phyloP scores from a whole-genome alignment of 2,888 invertebrate genomes.

The Deilephila porcellus region DNA sequence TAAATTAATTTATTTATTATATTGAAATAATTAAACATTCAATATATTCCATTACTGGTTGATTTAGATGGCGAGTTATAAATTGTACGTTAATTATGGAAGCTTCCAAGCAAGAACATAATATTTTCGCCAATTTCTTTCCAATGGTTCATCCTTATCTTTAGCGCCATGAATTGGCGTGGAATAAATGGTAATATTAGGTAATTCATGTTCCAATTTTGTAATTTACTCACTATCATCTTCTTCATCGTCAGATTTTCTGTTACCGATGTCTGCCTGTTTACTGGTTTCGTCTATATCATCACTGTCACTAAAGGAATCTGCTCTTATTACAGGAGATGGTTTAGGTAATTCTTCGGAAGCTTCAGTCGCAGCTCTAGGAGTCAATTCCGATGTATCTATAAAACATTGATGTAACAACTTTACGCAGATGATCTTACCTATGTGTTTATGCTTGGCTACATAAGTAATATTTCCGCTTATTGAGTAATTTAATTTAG shows the following conservation, averaged over 20 bases:
- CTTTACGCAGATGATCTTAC: neutral
- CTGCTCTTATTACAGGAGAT: slow-evolving; percentile 43
- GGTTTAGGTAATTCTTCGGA: slow-evolving; percentile 32
- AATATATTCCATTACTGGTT: no score
- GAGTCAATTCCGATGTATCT: slow-evolving; percentile 47
- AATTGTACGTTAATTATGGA: no score
- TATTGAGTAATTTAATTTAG: no score
- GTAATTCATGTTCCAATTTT: neutral
- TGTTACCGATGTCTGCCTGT: slow-evolving; percentile 36
- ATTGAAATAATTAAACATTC: no score
- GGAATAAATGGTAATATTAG: neutral
- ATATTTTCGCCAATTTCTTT: no score
- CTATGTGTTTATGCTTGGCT: neutral
- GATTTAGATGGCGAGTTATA: no score
- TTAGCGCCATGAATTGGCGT: neutral
- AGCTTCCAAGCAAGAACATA: no score
- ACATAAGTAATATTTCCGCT: no score
- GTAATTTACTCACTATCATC: slow-evolving; percentile 38
- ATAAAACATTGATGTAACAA: slow-evolving; percentile 24
- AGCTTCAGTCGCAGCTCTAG: slow-evolving; percentile 43
- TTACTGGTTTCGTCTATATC: slow-evolving; percentile 41
- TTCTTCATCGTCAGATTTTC: slow-evolving; percentile 41
- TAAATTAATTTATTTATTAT: no score
- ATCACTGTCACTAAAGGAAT: slow-evolving; percentile 48
- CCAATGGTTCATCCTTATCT: no score